Evolutionary conservation across 2,797 vertebrate species (phyloP).

Genomic region (Hylomyscus alleni): DNA sequence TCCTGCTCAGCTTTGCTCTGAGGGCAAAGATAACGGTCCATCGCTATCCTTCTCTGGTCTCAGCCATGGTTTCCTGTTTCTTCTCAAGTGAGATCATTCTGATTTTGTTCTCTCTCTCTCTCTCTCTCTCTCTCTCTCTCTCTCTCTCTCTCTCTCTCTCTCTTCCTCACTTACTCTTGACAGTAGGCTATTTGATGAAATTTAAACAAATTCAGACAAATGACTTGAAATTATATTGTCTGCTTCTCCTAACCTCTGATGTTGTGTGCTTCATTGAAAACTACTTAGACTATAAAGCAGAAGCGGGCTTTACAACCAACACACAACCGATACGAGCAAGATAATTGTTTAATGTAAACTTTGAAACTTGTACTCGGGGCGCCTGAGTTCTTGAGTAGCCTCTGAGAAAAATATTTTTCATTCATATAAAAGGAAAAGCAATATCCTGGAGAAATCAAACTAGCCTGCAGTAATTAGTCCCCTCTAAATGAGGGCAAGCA

Average conservation of each 20-base stretch:
- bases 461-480: not conserved
- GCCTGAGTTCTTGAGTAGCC: not conserved
- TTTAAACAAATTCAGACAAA: slow-evolving; percentile 24
- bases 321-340: slow-evolving; percentile 46
- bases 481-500: not conserved
- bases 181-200: not conserved
- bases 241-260: not conserved
- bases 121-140: not conserved
- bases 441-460: not conserved
- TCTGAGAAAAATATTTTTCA: not conserved
- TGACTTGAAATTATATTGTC: slow-evolving; percentile 14
- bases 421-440: slow-evolving; percentile 34
- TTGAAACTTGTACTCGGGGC: not conserved
- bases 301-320: not conserved
- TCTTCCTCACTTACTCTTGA: not conserved
- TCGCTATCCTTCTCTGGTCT: not conserved
- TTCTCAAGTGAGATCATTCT: slow-evolving; percentile 31
- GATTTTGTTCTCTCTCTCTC: not conserved
- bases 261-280: not conserved
- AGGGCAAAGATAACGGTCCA: not conserved
- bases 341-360: slow-evolving; percentile 6
- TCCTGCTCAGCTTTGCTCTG: not conserved
- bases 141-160: not conserved
- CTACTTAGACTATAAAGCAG: not conserved
- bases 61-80: not conserved